Evolutionary conservation across 2,888 invertebrate genomes (phyloP), one percentile per base, ranked within the genome.

Genomic region (Lissonota sp.): DNA sequence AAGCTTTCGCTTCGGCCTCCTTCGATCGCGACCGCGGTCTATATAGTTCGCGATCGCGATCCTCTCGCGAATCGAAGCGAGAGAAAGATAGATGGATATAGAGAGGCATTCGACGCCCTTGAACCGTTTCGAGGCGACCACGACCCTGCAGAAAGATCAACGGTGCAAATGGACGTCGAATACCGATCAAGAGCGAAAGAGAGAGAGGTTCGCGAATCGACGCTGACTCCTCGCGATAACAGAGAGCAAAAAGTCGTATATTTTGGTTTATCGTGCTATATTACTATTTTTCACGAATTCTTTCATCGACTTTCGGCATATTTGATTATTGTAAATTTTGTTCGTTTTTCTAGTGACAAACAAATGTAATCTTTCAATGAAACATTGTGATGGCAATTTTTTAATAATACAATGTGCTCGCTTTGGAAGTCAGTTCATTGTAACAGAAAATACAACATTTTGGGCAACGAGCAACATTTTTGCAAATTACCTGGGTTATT

Each of bases 71-170:
- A n/a, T 26, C 76, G 67, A 60, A 62, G 76, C 26, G 76, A 80
- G 55, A 75, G 74, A 73, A 62, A 53, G 62, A 51, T 14, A 53
- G 53, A 62, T 10, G 53, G 60, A 26, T 53, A 55, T 67, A 37
- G 70, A 67, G 51, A 76, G 57, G 72, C 57, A 77, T 79, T 69
- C 60, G 78, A 67, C 58, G 84, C 82, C 84, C 84, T 84, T 84
- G 84, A 84, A 84, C 83, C 83, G 82, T 77, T 83, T 80, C 70
- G 69, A 72, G n/a, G 16, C 80, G 82, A 81, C 74, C 83, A 84
- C 78, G 84, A 83, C 80, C 83, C 83, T 84, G 77, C 79, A 51
- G 53, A 42, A 57, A 66, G 46, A n/a, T 44, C 62, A 46, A 46
- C 63, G 14, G 12, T 49, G 37, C 40, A 60, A 62, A 60, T 60